phyloP scores from a whole-genome alignment of 2,113 vertebrate genomes.

The Psittacula cyanocephala region DNA sequence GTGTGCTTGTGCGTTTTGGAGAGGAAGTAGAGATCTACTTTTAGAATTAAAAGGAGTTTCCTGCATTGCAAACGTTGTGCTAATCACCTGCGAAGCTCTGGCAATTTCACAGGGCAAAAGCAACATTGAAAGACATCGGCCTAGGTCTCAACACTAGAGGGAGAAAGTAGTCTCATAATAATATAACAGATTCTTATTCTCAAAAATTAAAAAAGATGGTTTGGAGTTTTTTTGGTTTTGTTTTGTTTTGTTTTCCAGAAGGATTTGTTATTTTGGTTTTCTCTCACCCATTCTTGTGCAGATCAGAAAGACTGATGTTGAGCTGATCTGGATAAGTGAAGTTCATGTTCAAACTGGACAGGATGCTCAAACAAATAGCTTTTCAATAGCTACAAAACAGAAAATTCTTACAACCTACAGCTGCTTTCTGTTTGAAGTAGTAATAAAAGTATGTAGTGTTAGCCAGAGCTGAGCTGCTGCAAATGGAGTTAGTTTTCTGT shows the following conservation, averaged over 20 bases:
- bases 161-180: neutral
- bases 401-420: neutral
- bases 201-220: neutral
- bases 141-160: neutral
- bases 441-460: neutral
- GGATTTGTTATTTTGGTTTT: neutral
- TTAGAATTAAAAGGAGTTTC: neutral
- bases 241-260: neutral
- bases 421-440: neutral
- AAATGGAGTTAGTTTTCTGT: neutral
- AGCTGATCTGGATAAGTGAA: neutral
- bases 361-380: neutral
- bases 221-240: neutral
- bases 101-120: rapidly evolving
- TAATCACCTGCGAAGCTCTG: neutral
- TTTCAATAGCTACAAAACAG: neutral
- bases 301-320: neutral
- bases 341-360: neutral
- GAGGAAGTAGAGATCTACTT: neutral
- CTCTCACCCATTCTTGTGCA: neutral
- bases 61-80: neutral
- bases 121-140: rapidly evolving
- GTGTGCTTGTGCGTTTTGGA: neutral
- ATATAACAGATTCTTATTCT: neutral
- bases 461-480: neutral